A percentile compares a stretch with the other conserved stretches of the same genome.
Evolutionary conservation across 2,888 invertebrate species (phyloP).

Genomic region (Sinopyrophorus schimmeli): DNA sequence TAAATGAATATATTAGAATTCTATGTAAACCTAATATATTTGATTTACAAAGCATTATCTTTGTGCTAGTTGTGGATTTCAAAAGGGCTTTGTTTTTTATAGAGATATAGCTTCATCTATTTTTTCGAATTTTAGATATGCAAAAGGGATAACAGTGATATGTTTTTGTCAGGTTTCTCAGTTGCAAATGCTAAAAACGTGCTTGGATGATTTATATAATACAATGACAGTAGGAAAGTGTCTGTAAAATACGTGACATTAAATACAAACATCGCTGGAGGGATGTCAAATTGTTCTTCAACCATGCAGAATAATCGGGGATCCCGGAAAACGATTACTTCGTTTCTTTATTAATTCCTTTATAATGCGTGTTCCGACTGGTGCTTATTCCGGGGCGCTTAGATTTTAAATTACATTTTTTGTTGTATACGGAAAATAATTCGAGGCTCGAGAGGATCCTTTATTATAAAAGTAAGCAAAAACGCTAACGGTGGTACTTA

Average conservation of each 20-base stretch:
- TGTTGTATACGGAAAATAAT: constrained; percentile 16
- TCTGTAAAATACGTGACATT: constrained; percentile 24
- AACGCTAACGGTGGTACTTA: constrained; percentile 14
- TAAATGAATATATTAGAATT: constrained; percentile 22
- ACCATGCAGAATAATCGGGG: constrained; percentile 18
- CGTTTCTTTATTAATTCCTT: constrained; percentile 23
- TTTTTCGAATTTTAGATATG: constrained; percentile 22
- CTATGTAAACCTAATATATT: constrained; percentile 19
- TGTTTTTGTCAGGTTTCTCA: constrained; percentile 25
- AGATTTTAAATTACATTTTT: constrained; percentile 21
- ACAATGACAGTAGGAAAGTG: constrained; percentile 22
- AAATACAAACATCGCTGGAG: constrained; percentile 17
- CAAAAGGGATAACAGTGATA: constrained; percentile 21
- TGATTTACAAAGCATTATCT: constrained; percentile 21
- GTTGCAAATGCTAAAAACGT: constrained; percentile 25
- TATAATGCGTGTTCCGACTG: constrained; percentile 20
- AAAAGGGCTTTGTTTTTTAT: constrained; percentile 13
- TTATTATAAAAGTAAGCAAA: constrained; percentile 20
- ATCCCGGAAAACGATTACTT: constrained; percentile 19
- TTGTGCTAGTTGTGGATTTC: constrained; percentile 16
- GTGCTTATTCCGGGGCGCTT: constrained; percentile 9
- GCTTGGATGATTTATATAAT: constrained; percentile 24
- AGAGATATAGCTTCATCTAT: constrained; percentile 10
- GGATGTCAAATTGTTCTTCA: constrained; percentile 23
- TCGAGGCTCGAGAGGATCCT: constrained; percentile 16